These are phyloP conservation scores for Lottia scabra DNA, from an alignment of 2,888 invertebrate species.

Conservation along the genomic window DNA sequence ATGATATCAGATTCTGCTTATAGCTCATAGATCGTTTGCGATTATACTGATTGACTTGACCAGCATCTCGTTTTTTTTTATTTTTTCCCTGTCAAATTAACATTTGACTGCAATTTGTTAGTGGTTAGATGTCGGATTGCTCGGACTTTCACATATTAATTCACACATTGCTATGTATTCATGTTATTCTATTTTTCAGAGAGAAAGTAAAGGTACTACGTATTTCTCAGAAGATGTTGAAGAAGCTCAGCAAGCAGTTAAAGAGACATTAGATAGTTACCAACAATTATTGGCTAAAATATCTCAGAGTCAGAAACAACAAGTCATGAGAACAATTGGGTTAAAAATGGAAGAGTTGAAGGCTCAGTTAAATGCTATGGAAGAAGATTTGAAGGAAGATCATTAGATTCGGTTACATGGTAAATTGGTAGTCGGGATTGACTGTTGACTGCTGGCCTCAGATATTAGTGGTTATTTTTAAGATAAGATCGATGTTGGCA, in stretches of 20 bases:
- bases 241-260: constrained; percentile 57
- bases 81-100: too few relatives aligned
- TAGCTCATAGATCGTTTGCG: too few relatives aligned
- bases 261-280: constrained; percentile 52
- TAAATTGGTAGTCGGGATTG: too few relatives aligned
- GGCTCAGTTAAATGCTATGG: constrained; percentile 53
- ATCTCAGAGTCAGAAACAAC: constrained; percentile 47
- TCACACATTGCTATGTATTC: neutral
- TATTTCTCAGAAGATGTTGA: constrained; percentile 64
- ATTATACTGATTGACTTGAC: too few relatives aligned
- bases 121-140: too few relatives aligned
- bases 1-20: too few relatives aligned
- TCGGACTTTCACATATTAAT: too few relatives aligned
- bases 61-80: too few relatives aligned
- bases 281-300: constrained; percentile 43
- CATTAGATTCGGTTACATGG: neutral
- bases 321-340: constrained; percentile 51
- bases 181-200: constrained; percentile 40
- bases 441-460: too few relatives aligned
- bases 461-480: too few relatives aligned
- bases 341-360: constrained; percentile 60
- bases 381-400: constrained; percentile 70
- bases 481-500: too few relatives aligned
- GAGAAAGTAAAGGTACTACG: constrained; percentile 55
- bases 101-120: too few relatives aligned